phyloP scores from a whole-genome alignment of 1,140 invertebrate species.

The Pristionchus pacificus region DNA sequence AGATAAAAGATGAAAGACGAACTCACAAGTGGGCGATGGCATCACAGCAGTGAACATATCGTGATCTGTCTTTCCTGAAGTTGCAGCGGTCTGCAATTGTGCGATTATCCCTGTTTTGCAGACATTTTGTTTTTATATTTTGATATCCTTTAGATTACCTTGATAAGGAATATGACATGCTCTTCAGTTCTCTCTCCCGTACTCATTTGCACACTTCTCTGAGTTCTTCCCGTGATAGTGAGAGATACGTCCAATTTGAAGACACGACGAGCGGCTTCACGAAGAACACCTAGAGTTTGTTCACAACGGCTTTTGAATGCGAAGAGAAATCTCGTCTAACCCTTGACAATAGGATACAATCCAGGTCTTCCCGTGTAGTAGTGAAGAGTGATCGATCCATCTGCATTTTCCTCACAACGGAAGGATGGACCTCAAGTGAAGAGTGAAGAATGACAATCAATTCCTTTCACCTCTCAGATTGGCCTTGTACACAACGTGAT shows the following conservation, averaged over 20 bases:
- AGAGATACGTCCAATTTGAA: constrained; percentile 54
- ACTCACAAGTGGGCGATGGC: constrained; percentile 5
- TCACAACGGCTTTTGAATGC: neutral
- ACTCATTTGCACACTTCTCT: constrained; percentile 38
- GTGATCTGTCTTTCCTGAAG: neutral
- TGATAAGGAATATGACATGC: constrained; percentile 40
- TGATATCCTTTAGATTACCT: no score
- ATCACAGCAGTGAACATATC: neutral
- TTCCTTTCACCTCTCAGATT: constrained; percentile 34
- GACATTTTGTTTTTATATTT: neutral
- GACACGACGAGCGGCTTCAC: constrained; percentile 50
- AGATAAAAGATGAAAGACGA: neutral
- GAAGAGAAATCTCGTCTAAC: constrained; percentile 5
- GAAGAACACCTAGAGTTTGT: constrained; percentile 42
- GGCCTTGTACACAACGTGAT: constrained; percentile 52
- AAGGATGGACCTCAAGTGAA: constrained; percentile 35
- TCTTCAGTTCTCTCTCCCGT: constrained; percentile 39
- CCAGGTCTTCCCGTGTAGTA: constrained; percentile 58
- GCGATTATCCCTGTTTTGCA: constrained; percentile 9
- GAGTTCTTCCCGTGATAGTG: constrained; percentile 43
- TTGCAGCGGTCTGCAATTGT: neutral
- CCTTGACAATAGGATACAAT: constrained; percentile 58
- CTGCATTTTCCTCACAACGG: constrained; percentile 56
- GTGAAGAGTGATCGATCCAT: constrained; percentile 56
- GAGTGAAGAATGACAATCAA: neutral